Evolutionary conservation across 2,888 invertebrate species (phyloP), one percentile per base, ranked within the genome.

Genomic region (Ormyrus pomaceus): DNA sequence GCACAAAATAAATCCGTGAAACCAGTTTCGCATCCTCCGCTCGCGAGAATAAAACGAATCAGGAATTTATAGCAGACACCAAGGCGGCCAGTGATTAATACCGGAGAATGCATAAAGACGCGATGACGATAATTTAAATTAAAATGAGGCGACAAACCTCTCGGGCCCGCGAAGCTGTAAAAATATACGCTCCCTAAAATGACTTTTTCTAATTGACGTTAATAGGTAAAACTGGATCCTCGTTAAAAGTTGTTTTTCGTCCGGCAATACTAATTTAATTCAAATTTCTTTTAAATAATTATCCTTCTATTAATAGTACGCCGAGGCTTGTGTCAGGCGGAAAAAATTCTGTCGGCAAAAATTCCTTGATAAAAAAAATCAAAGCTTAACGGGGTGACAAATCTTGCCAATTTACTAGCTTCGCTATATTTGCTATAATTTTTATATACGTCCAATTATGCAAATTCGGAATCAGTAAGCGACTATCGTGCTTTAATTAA

Each of bases 1-100:
- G 71, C 75, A 81, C 74, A 81, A 81, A 81, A 81, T 81, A 81
- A 81, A 81, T 74, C 71, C 77, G 51, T 69, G 48, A 81, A 81
- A 81, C 81, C 81, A 81, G 81, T 81, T 81, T 80, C 56, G 68
- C 58, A 69, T 69, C 50, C 11, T 66, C 58, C 62, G 11, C 66
- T 53, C 77, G 58, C 72, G 70, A 61, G 50, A 77, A 81, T 78
- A 81, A 81, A 81, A 78, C 74, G 65, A 78, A 81, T 70, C 66
- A 62, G 50, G 70, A 81, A 81, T 81, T 81, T 81, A 78, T 74
- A 74, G 81, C 75, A 75, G 74, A 78, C 74, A 74, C 71, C 66
- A 56, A 64, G 55, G 70, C 53, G 53, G 74, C 5, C 19, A 13
- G 78, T 81, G 81, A 81, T 81, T 81, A 81, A 81, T 81, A 81